A percentile compares a stretch with the other conserved stretches of the same genome.
Evolutionary conservation across 1,140 invertebrate species (phyloP).

Genomic region (Bilobella aurantiaca): DNA sequence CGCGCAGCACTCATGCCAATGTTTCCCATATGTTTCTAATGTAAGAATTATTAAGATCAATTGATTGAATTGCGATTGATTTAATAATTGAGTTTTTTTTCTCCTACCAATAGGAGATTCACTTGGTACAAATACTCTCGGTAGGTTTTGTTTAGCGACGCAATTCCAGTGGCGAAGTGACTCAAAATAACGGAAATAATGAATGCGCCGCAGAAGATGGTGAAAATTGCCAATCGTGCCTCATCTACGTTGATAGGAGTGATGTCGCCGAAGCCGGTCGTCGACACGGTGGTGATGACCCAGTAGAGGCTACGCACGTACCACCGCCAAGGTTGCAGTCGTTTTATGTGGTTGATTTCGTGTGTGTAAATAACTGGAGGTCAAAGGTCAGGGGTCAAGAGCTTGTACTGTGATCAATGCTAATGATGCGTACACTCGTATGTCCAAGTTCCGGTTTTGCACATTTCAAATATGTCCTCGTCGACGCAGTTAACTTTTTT

Average conservation of each 20-base stretch:
- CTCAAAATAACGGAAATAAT: conserved; percentile 20
- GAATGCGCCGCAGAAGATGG: conserved; percentile 21
- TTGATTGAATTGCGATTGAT: neutral
- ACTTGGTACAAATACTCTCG: conserved; percentile 26
- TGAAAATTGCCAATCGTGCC: conserved; percentile 8
- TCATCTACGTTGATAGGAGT: conserved; percentile 11
- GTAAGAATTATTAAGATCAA: neutral
- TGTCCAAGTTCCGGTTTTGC: neutral
- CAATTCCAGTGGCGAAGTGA: conserved; percentile 17
- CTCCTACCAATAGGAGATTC: conserved; percentile 16
- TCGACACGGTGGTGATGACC: conserved; percentile 17
- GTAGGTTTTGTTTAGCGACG: conserved; percentile 7
- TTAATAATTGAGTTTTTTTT: too few species aligned
- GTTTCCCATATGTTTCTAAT: conserved; percentile 22
- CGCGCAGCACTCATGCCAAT: conserved; percentile 16
- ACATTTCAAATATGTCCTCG: neutral
- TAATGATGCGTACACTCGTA: neutral
- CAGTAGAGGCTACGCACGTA: conserved; percentile 23
- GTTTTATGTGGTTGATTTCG: neutral
- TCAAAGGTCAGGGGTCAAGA: neutral
- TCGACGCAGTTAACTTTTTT: neutral
- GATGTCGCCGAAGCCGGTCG: conserved; percentile 27
- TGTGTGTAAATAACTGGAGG: neutral
- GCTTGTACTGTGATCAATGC: neutral
- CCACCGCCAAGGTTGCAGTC: conserved; percentile 13